Evolutionary conservation across 2,888 invertebrate species (phyloP).

Genomic region (Phytoseiulus persimilis): DNA sequence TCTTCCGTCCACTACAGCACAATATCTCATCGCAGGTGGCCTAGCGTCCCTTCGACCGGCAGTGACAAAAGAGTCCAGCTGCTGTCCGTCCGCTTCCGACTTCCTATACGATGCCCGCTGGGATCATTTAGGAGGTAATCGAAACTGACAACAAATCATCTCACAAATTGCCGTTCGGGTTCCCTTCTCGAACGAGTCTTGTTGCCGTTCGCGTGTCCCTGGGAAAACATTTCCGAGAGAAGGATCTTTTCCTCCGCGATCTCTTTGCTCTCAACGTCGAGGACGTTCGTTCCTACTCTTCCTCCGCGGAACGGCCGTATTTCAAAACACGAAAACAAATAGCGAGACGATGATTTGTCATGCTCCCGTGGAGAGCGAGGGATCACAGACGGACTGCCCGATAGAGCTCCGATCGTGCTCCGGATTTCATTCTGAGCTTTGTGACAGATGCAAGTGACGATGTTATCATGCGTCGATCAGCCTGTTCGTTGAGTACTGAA

Average conservation of each 20-base stretch:
- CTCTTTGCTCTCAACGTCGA: neutral
- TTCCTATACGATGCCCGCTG: neutral
- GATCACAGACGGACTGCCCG: neutral
- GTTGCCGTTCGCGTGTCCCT: neutral
- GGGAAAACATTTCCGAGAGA: neutral
- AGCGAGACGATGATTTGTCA: neutral
- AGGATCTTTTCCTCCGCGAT: neutral
- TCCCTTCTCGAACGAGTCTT: neutral
- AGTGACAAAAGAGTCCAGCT: neutral
- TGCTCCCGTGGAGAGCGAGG: neutral
- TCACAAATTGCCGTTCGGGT: neutral
- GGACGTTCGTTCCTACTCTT: neutral
- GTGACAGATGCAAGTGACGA: neutral
- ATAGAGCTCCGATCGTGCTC: neutral
- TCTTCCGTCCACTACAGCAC: neutral
- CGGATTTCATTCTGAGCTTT: neutral
- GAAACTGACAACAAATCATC: neutral
- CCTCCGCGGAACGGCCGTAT: too few relatives aligned
- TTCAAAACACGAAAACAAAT: too few relatives aligned
- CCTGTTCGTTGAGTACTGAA: neutral
- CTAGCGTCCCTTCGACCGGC: neutral
- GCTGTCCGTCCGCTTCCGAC: neutral
- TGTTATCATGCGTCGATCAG: neutral
- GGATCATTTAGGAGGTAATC: neutral
- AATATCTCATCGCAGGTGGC: neutral